Evolutionary conservation across 2,888 invertebrate genomes (phyloP).

Genomic region (Tillus elongatus): DNA sequence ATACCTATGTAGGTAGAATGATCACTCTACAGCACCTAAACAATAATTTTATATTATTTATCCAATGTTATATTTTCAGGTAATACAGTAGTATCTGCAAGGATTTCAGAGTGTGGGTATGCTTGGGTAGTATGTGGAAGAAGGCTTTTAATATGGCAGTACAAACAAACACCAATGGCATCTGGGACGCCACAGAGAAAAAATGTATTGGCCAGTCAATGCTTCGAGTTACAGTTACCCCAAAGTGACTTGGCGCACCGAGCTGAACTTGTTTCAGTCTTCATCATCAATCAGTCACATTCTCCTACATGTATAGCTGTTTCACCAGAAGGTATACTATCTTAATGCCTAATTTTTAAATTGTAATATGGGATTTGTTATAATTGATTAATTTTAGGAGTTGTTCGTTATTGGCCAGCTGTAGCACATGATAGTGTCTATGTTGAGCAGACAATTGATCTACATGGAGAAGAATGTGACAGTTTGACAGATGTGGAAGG

Average conservation of each 20-base stretch:
- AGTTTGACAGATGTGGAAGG: slow-evolving; percentile 58
- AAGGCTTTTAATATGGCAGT: slow-evolving; percentile 78
- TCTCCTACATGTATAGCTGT: slow-evolving; percentile 80
- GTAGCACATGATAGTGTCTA: slow-evolving; percentile 81
- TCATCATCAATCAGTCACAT: slow-evolving; percentile 50
- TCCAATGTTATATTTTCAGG: slow-evolving; percentile 23
- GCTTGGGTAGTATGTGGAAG: slow-evolving; percentile 70
- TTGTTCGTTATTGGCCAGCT: slow-evolving; percentile 84
- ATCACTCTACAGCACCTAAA: slow-evolving; percentile 6
- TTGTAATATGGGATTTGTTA: slow-evolving; percentile 8
- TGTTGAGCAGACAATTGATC: slow-evolving; percentile 73
- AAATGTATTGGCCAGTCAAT: slow-evolving; percentile 47
- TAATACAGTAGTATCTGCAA: slow-evolving; percentile 43
- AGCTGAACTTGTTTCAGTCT: slow-evolving; percentile 72
- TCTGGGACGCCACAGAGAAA: slow-evolving; percentile 43
- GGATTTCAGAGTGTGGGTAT: slow-evolving; percentile 46
- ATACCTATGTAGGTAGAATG: too few relatives aligned
- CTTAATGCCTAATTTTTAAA: slow-evolving; percentile 7
- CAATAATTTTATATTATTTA: not conserved
- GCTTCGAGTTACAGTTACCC: slow-evolving; percentile 78
- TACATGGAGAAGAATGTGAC: slow-evolving; percentile 83
- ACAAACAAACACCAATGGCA: slow-evolving; percentile 41
- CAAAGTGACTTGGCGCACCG: slow-evolving; percentile 88
- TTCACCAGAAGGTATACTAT: slow-evolving; percentile 76
- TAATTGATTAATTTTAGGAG: slow-evolving; percentile 44